A percentile compares a stretch with the other conserved stretches of the same genome.
Conservation (phyloP, 2,888 invertebrate genomes). For the Euplexia lucipara region DNA sequence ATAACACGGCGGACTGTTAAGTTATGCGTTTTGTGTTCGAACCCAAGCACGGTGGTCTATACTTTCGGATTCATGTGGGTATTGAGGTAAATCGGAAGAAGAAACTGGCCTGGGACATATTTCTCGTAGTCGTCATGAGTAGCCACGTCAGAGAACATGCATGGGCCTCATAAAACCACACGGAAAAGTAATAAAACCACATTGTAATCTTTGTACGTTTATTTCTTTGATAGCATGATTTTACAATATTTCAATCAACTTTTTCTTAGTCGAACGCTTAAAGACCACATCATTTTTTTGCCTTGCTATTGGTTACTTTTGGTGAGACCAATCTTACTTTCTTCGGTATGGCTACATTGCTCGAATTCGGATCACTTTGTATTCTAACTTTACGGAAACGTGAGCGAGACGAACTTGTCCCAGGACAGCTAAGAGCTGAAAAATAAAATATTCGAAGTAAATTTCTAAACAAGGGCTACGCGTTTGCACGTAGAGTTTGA, state of each 20-base stretch:
- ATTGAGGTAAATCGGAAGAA: too few species aligned
- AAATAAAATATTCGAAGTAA: neutral
- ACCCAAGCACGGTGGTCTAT: too few species aligned
- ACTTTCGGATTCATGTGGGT: too few species aligned
- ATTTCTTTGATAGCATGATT: neutral
- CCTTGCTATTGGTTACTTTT: neutral
- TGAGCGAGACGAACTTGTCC: neutral
- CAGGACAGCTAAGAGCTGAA: constrained; percentile 35
- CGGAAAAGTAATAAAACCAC: neutral
- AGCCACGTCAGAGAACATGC: too few species aligned
- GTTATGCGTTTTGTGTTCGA: constrained; percentile 17
- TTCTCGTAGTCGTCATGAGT: too few species aligned
- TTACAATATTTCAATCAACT: neutral
- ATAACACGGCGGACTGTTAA: too few species aligned
- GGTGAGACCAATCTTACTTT: constrained; percentile 1
- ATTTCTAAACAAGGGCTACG: too few species aligned
- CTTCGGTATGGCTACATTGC: neutral
- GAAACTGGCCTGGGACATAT: too few species aligned
- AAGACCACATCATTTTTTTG: neutral
- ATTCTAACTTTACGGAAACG: constrained; percentile 21
- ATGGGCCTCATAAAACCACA: too few species aligned
- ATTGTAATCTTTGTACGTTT: neutral
- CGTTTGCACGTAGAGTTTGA: too few species aligned
- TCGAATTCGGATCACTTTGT: neutral
- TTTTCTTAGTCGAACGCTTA: neutral